Conservation (phyloP, 2,113 vertebrate species). For the Muntiacus muntjak region DNA sequence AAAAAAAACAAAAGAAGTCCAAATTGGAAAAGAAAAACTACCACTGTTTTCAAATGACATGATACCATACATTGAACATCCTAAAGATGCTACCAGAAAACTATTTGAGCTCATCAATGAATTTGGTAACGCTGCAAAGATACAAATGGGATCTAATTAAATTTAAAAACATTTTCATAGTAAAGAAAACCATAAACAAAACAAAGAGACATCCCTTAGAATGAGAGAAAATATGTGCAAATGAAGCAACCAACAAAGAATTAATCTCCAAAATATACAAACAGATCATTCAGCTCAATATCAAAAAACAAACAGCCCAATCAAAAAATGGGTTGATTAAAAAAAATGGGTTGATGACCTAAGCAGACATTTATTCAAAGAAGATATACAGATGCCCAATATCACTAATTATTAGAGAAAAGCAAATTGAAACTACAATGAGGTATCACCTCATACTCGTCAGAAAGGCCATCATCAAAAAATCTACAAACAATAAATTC, state of each 20-base stretch:
- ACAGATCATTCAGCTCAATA: background rate
- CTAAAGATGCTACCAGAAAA: background rate
- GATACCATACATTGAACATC: background rate
- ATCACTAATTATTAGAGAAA: background rate
- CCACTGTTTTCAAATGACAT: background rate
- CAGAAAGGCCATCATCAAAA: background rate
- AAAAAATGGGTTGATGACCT: background rate
- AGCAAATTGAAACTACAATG: background rate
- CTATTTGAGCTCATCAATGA: background rate
- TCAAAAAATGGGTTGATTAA: background rate
- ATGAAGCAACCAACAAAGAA: background rate
- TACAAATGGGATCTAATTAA: background rate
- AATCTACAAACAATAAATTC: background rate
- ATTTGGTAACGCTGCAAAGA: background rate
- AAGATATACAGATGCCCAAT: background rate
- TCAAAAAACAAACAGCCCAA: background rate
- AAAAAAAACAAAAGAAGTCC: background rate
- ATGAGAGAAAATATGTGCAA: background rate
- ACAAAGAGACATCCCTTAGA: background rate
- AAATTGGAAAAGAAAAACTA: background rate
- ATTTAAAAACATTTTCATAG: background rate
- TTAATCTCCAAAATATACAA: background rate
- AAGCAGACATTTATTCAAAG: background rate
- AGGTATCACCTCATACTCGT: background rate
- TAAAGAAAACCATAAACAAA: background rate